Evolutionary conservation across 2,888 invertebrate genomes (phyloP).

Genomic region (Branchipolynoe longqiensis): DNA sequence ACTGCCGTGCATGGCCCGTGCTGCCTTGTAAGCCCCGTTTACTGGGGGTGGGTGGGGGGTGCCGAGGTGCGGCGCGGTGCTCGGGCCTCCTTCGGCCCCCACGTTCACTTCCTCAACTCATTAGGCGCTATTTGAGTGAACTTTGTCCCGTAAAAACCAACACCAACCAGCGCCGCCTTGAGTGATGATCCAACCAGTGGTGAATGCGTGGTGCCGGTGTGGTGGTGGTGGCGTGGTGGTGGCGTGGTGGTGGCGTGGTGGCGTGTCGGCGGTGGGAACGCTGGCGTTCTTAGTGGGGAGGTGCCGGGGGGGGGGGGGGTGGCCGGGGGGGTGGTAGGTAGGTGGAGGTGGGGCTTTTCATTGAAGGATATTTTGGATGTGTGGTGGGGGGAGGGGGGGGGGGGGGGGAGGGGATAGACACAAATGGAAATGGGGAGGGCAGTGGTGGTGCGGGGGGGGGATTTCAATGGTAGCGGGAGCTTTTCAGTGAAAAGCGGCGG

Average conservation of each 20-base stretch:
- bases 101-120: constrained; percentile 14
- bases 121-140: constrained; percentile 34
- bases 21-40: constrained; percentile 25
- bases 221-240: background rate
- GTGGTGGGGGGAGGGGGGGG: too few relatives aligned
- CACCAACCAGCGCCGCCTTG: background rate
- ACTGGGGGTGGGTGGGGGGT: background rate
- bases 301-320: background rate
- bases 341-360: background rate
- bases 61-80: background rate
- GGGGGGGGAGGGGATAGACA: too few relatives aligned
- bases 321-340: background rate
- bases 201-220: background rate
- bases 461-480: too few relatives aligned
- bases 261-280: background rate
- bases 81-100: constrained; percentile 1
- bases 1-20: constrained; percentile 3
- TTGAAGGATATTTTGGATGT: too few relatives aligned
- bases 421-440: too few relatives aligned
- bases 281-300: background rate
- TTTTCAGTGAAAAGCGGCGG: too few relatives aligned
- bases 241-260: background rate
- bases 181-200: constrained; percentile 39
- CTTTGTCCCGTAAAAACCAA: constrained; percentile 25
- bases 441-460: too few relatives aligned